Base-by-base conservation (phyloP, 1,140 invertebrate genomes). In the Hyles vespertilio region DNA sequence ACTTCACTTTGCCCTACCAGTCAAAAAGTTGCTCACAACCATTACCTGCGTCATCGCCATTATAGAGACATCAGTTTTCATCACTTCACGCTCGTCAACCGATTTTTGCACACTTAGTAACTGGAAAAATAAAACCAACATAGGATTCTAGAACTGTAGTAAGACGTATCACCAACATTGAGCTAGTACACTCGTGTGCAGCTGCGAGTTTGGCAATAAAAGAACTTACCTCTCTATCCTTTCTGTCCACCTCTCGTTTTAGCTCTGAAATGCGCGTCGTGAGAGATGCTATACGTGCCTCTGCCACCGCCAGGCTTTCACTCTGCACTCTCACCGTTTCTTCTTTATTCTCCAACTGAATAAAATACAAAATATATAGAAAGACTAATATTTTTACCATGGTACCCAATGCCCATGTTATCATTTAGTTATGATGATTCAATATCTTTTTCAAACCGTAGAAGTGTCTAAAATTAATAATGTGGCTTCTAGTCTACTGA, bases 251-350 rank as follows among this genome's bases (percentile, higher is more conserved):
- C 12, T 70, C 61, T 3, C 36, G 45, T 33, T 53, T 34, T 9
- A 64, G 47, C 12, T 63, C 62, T 6, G 51, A 9, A 55, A 50
- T 51, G 6, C 61, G 66, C 48, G 61, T 52, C 3, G 59, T 65
- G n/a, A 87, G 74, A 7, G 69, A 63, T 1, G 72, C 67, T 46
- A 84, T 80, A 34, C 81, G 58, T 22, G 68, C 65, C 54, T 87
- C 81, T 0, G 81, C 81, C 33, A 83, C 67, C 3, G 74, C 68
- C 10, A 87, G 49, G 40, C 83, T 87, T 59, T 78, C 79, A 5
- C 68, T 70, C 51, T 87, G 84, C 40, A 87, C 74, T 0, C 78
- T 68, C 1, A 84, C 70, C 12, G 81, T 84, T 55, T 87, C 84
- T 36, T 87, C 84, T 48, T 81, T 84, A 54, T 84, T 84, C 36